Evolutionary conservation across 2,888 invertebrate species (phyloP).

Genomic region (Glyphotaelius pellucidus): DNA sequence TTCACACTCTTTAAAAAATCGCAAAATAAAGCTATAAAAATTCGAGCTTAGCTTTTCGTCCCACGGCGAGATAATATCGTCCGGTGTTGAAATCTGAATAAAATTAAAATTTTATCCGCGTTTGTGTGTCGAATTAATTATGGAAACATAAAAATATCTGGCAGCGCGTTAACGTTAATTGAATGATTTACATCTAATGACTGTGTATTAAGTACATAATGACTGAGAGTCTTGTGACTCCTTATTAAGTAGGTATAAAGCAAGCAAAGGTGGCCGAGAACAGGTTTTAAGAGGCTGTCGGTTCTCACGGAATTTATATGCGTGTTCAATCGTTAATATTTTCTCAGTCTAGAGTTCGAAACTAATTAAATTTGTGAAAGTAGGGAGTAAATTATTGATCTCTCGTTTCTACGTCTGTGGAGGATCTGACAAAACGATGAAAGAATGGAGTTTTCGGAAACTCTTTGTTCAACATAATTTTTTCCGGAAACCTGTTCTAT

Average conservation of each 20-base stretch:
- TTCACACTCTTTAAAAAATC: not conserved
- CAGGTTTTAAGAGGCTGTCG: slow-evolving; percentile 12
- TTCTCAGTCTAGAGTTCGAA: slow-evolving; percentile 12
- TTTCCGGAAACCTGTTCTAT: no score
- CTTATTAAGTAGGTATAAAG: not conserved
- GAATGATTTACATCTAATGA: slow-evolving; percentile 43
- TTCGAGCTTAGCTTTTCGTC: not conserved
- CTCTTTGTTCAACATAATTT: no score
- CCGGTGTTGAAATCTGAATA: slow-evolving; percentile 27
- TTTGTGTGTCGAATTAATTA: slow-evolving; percentile 32
- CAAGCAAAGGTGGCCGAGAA: slow-evolving; percentile 18
- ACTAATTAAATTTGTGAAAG: slow-evolving; percentile 60
- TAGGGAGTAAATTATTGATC: slow-evolving; percentile 56
- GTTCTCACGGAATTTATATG: slow-evolving; percentile 40
- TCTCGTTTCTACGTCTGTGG: not conserved
- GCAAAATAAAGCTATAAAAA: not conserved
- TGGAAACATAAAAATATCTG: slow-evolving; percentile 38
- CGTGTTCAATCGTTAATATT: slow-evolving; percentile 17
- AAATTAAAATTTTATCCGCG: not conserved
- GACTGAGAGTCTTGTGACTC: not conserved
- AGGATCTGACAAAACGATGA: not conserved
- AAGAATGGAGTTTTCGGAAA: not conserved
- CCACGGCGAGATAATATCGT: not conserved
- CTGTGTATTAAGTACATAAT: slow-evolving; percentile 9
- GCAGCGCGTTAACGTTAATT: slow-evolving; percentile 40